A percentile compares a stretch with the other conserved stretches of the same genome.
phyloP scores from a whole-genome alignment of 2,797 vertebrate genomes.

The Gila robusta region DNA sequence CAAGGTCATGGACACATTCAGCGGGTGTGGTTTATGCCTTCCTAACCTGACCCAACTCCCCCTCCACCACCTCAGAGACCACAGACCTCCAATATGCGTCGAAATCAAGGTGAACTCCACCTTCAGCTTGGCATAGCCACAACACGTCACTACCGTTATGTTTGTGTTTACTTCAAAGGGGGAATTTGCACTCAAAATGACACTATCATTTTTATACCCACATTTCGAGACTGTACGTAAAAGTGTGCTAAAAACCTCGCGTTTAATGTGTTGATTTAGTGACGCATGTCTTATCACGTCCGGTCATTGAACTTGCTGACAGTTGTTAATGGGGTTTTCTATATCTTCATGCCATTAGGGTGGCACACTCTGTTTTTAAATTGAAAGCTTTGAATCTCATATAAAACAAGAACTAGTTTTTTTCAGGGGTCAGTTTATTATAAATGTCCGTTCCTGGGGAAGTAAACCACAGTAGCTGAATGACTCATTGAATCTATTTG shows the following conservation, averaged over 20 bases:
- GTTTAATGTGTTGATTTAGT: not conserved
- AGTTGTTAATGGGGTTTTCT: not conserved
- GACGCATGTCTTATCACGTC: not conserved
- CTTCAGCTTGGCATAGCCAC: not conserved
- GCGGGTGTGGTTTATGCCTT: conserved; percentile 94
- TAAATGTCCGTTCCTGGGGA: not conserved
- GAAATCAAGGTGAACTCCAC: conserved; percentile 89
- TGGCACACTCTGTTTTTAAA: not conserved
- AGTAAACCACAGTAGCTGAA: not conserved
- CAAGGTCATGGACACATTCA: conserved; percentile 96
- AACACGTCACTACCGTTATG: too few relatives aligned
- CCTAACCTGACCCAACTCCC: conserved; percentile 92
- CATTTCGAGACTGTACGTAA: not conserved
- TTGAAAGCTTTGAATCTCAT: not conserved
- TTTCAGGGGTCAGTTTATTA: not conserved
- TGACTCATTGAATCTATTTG: conserved; percentile 23
- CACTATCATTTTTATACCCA: not conserved
- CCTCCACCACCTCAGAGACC: conserved; percentile 82
- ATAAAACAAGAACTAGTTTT: not conserved
- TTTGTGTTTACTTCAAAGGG: not conserved
- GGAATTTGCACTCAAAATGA: not conserved
- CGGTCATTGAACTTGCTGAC: not conserved
- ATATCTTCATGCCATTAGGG: not conserved
- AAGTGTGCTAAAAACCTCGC: not conserved
- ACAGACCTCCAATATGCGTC: conserved; percentile 90